phyloP scores from a whole-genome alignment of 2,888 invertebrate genomes.

The Baccha elongata region DNA sequence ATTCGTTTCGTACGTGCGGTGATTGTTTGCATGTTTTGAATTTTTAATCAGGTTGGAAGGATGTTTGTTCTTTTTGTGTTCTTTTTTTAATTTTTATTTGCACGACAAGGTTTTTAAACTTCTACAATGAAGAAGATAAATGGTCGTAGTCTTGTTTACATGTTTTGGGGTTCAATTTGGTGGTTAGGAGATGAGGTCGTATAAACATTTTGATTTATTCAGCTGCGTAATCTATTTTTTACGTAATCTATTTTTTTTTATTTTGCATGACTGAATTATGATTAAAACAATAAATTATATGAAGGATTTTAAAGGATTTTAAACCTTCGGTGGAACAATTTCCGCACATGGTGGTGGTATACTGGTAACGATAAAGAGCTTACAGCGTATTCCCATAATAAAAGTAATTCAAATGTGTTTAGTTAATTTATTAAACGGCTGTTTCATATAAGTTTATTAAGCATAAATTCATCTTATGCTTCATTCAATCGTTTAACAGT shows the following conservation, averaged over 20 bases:
- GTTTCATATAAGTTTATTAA: too few relatives aligned
- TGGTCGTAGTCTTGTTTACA: conserved; percentile 36
- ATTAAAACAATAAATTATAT: background rate
- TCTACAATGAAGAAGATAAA: conserved; percentile 21
- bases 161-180: background rate
- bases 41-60: conserved; percentile 49
- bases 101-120: background rate
- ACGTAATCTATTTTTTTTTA: too few relatives aligned
- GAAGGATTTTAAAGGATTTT: too few relatives aligned
- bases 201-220: conserved; percentile 3
- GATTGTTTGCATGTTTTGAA: conserved; percentile 64
- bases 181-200: background rate
- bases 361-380: too few relatives aligned
- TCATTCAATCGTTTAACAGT: too few relatives aligned
- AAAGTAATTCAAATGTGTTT: too few relatives aligned
- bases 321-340: too few relatives aligned
- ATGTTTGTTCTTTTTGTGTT: background rate
- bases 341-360: too few relatives aligned
- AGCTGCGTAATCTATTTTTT: conserved; percentile 23
- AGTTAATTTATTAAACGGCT: too few relatives aligned
- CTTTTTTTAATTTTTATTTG: background rate
- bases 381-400: too few relatives aligned
- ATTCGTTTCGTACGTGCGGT: conserved; percentile 58
- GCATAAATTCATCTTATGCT: too few relatives aligned
- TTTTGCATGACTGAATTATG: conserved; percentile 8